phyloP scores from a whole-genome alignment of 2,888 invertebrate genomes.

The Melikaiella ostensackeni region DNA sequence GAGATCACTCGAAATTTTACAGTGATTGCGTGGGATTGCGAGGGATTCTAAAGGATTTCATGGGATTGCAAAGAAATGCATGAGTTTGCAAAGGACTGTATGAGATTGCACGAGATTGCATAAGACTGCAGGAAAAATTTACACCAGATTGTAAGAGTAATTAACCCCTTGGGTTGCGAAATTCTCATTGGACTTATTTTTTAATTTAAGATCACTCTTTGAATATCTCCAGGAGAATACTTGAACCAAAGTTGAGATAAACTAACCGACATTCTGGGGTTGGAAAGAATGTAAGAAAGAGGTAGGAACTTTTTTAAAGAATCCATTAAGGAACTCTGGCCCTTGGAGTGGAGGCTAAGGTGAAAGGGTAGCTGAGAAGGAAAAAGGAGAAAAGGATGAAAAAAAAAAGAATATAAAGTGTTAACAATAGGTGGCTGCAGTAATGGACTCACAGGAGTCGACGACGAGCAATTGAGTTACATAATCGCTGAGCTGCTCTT shows the following conservation, averaged over 20 bases:
- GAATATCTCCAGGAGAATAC: neutral
- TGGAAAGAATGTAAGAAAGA: neutral
- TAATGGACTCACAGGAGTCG: constrained; percentile 4
- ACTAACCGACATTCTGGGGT: neutral
- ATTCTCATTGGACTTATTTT: too few relatives aligned
- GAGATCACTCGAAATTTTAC: too few relatives aligned
- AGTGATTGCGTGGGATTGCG: too few relatives aligned
- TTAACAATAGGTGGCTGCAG: neutral
- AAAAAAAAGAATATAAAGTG: neutral
- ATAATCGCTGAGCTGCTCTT: neutral
- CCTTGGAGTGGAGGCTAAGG: neutral
- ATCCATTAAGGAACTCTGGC: neutral
- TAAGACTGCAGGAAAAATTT: too few relatives aligned
- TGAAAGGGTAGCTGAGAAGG: constrained; percentile 3
- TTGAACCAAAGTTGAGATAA: neutral
- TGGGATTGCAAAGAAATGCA: too few relatives aligned
- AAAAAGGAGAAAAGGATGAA: neutral
- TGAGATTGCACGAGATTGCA: too few relatives aligned
- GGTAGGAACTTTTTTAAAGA: constrained; percentile 7
- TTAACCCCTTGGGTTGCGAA: too few relatives aligned
- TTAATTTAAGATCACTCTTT: too few relatives aligned
- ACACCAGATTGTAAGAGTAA: too few relatives aligned
- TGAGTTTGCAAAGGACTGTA: too few relatives aligned
- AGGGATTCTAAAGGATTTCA: too few relatives aligned
- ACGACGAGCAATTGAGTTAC: constrained; percentile 16